phyloP scores from a whole-genome alignment of 2,888 invertebrate species.

The Calliphora vomitoria region DNA sequence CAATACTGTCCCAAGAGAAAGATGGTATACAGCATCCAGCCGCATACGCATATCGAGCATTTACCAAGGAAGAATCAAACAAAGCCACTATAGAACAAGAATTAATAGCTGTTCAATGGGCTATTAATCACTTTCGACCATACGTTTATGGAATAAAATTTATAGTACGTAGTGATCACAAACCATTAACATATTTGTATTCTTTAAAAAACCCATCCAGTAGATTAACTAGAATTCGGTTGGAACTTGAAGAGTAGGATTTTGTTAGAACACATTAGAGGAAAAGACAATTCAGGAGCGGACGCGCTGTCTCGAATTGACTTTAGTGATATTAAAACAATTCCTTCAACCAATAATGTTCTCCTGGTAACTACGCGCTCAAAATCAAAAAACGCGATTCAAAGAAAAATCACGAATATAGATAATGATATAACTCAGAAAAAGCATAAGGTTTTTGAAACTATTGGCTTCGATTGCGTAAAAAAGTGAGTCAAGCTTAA shows the following conservation, averaged over 20 bases:
- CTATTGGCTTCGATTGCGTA: slow-evolving; percentile 13
- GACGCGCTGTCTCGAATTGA: slow-evolving; percentile 12
- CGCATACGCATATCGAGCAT: slow-evolving; percentile 66
- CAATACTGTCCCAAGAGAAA: slow-evolving; percentile 2
- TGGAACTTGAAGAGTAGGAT: slow-evolving; percentile 9
- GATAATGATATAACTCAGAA: not conserved
- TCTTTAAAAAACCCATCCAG: slow-evolving; percentile 3
- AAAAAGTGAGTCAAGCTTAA: slow-evolving; percentile 6
- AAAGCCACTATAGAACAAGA: slow-evolving; percentile 62
- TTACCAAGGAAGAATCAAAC: slow-evolving; percentile 74
- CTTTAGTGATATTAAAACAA: slow-evolving; percentile 31
- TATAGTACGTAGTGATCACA: not conserved
- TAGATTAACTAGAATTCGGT: not conserved
- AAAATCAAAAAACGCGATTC: slow-evolving; percentile 25
- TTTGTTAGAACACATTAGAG: not conserved
- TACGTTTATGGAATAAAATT: not conserved
- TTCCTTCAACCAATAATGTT: not conserved
- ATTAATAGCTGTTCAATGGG: not conserved
- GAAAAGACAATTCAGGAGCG: slow-evolving; percentile 4
- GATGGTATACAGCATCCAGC: slow-evolving; percentile 54
- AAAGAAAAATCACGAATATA: not conserved
- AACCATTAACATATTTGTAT: slow-evolving; percentile 1
- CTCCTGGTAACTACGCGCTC: not conserved
- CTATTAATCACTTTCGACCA: not conserved
- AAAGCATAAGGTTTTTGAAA: slow-evolving; percentile 19